Conservation (phyloP, 2,113 vertebrate genomes). For the Chitala chitala region DNA sequence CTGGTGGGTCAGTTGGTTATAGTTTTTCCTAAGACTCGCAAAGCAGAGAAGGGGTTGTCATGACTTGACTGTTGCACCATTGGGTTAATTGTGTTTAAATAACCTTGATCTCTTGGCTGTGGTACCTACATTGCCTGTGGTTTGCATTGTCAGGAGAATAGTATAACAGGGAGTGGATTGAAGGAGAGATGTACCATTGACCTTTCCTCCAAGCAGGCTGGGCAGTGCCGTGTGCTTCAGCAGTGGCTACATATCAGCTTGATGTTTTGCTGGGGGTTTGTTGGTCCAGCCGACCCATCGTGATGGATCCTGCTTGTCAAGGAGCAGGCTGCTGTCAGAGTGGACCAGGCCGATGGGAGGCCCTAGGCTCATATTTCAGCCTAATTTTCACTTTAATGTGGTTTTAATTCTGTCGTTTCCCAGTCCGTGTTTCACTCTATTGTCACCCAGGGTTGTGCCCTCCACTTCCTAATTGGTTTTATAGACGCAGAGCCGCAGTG, state of each 20-base stretch:
- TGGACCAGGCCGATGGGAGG: neutral
- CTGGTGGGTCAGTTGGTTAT: too few relatives aligned
- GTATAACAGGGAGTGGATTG: neutral
- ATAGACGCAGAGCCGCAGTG: too few relatives aligned
- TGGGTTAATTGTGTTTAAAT: conserved; percentile 4
- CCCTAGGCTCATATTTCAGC: neutral
- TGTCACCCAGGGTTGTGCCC: neutral
- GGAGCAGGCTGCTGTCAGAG: neutral
- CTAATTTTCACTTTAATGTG: neutral
- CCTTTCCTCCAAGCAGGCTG: neutral
- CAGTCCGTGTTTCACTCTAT: too few relatives aligned
- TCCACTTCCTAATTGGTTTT: too few relatives aligned
- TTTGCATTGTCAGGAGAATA: neutral
- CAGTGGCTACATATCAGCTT: neutral
- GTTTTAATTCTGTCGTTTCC: neutral
- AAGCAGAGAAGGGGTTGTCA: neutral
- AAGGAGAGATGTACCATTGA: neutral
- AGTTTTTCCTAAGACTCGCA: neutral
- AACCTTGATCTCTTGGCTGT: neutral
- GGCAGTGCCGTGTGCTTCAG: neutral
- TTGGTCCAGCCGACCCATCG: neutral
- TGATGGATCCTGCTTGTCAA: neutral
- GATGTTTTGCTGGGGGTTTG: neutral
- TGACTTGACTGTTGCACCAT: neutral
- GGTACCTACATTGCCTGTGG: neutral